Evolutionary conservation across 2,888 invertebrate genomes (phyloP), one percentile per base, ranked within the genome.

Genomic region (Tryphoninae sp.): DNA sequence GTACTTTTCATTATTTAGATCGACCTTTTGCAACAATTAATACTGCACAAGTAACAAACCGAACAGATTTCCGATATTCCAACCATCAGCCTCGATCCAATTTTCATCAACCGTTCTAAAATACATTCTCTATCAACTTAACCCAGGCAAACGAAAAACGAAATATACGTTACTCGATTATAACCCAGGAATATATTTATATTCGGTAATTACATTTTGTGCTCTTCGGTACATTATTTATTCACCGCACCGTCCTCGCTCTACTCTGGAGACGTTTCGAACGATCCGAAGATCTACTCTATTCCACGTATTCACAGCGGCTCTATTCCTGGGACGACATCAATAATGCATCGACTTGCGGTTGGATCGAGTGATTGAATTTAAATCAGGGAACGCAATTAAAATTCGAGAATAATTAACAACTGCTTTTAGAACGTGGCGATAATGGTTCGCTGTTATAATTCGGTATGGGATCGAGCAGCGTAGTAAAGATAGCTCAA

Each of bases 271-370:
- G 13, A 33, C 2, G 33, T 7, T 33, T 26, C 33, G 13, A 61
- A 61, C 61, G n/a, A 33, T 61, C 33, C 33, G 61, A 61, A 61
- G 33, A 33, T 19, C 26, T 26, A 58, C 55, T 19, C 55, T 40
- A 58, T 49, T 59, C 71, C 16, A 19, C 61, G 58, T 53, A 26
- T 61, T 49, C 49, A 33, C 42, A 26, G 59, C 61, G 19, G 26
- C 23, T 6, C 61, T 33, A 11, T 51, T 49, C n/a, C 33, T 61
- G 26, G 49, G 40, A 49, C 11, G 22, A n/a, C 42, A 71, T 71
- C 22, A 71, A 59, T 71, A 59, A 59, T 59, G n/a, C 58, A 71
- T 71, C 16, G 23, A 23, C 42, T 49, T 49, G 71, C n/a, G 71
- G 71, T 26, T 22, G 11, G 51, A 23, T n/a, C 42, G 26, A 71